Base-by-base conservation (phyloP, 2,113 vertebrate genomes). In the Scartelaos histophorus region DNA sequence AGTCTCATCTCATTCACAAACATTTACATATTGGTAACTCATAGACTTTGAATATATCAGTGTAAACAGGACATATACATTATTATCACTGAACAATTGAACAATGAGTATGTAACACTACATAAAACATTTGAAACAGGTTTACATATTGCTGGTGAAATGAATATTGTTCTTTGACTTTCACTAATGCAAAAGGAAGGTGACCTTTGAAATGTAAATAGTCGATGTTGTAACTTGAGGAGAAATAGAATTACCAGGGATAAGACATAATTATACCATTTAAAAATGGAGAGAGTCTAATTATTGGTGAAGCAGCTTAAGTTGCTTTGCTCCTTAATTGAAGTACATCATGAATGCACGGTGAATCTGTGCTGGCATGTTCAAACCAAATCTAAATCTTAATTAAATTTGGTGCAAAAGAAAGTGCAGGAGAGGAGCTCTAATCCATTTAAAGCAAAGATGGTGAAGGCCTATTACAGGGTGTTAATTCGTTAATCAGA, bases 351-450 rank as follows among this genome's bases (percentile, higher is more conserved):
- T 80, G 88, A 90, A 83, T 88, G 81, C 80, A 82, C 86, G 82
- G 84, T 16, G 84, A 90, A 91, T 94, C 87, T 92, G 90, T 92
- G 84, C 76, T 88, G 91, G 90, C 90, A 89, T 91, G 90, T 91
- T 93, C 85, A 85, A 92, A 92, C 88, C 90, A 92, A 93, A 93
- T 93, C 91, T 93, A 92, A 92, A 92, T 92, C 90, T 92, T 93
- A 94, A 94, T 94, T 93, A 93, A 90, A 92, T 93, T 93, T 90
- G 82, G 88, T 71, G 86, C 80, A 86, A 88, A 89, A 93, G 88
- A 92, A 92, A 91, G 89, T 90, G 90, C 87, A 87, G 82, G 87
- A 90, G 89, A 90, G 88, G 73, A 84, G 82, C 86, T 67, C 81
- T 94, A 94, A 94, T 94, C 92, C 91, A 91, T 93, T 93, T 91